Conservation (phyloP, 2,113 vertebrate species). For the Catharus minimus region DNA sequence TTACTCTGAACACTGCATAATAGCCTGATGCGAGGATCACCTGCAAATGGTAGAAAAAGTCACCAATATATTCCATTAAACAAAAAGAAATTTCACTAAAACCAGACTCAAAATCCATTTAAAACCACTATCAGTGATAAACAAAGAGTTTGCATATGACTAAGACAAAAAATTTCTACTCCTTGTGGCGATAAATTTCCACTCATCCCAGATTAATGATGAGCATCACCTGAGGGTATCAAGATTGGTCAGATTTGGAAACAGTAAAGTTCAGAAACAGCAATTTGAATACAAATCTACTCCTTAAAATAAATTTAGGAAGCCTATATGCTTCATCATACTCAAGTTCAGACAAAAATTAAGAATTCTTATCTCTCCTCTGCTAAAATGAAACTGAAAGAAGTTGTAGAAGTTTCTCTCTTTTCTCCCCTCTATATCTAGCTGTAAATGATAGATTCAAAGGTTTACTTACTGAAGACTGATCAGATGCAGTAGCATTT, state of each 20-base stretch:
- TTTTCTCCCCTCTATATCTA: not conserved
- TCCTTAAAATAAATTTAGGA: not conserved
- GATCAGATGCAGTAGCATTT: slow-evolving; percentile 80
- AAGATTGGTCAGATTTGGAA: not conserved
- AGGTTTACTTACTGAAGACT: slow-evolving; percentile 84
- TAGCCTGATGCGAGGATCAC: slow-evolving; percentile 91
- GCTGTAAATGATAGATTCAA: not conserved
- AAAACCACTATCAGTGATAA: not conserved
- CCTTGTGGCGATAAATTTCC: not conserved
- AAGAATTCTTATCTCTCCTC: not conserved
- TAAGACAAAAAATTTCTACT: not conserved
- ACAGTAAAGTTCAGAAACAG: not conserved
- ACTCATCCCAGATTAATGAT: not conserved
- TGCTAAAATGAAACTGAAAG: not conserved
- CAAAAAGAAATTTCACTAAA: not conserved
- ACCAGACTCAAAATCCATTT: not conserved
- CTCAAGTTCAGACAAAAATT: not conserved
- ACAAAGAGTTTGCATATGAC: not conserved
- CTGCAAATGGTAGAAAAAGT: slow-evolving; percentile 67
- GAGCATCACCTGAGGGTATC: accelerated
- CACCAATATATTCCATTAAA: not conserved
- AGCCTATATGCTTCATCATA: not conserved
- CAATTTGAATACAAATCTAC: not conserved
- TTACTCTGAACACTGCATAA: slow-evolving; percentile 92
- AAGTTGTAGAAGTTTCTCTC: not conserved